Evolutionary conservation across 2,888 invertebrate species (phyloP).

Genomic region (Griposia aprilina): DNA sequence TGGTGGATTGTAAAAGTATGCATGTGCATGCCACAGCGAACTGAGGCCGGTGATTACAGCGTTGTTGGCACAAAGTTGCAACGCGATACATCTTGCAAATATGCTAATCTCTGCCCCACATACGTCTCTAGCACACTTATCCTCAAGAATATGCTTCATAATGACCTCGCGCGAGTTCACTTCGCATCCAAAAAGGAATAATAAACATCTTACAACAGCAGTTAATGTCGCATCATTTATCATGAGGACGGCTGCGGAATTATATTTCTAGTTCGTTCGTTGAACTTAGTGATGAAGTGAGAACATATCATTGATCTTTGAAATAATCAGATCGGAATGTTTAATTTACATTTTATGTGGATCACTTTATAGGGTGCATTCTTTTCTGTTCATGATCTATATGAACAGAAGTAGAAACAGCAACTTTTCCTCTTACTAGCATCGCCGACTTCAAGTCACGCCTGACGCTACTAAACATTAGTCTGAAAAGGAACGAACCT

Average conservation of each 20-base stretch:
- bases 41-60: neutral
- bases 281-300: neutral
- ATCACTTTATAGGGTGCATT: neutral
- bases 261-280: conserved; percentile 6
- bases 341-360: neutral
- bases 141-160: conserved; percentile 43
- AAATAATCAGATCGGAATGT: neutral
- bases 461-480: neutral
- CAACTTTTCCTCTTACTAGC: too few species aligned
- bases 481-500: neutral
- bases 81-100: conserved; percentile 28
- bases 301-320: neutral
- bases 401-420: neutral
- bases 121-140: conserved; percentile 39
- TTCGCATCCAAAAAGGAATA: conserved; percentile 8
- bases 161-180: conserved; percentile 24
- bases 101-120: conserved; percentile 40
- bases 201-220: conserved; percentile 32
- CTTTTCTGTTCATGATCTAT: neutral
- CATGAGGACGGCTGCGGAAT: neutral
- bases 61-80: conserved; percentile 14
- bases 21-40: neutral
- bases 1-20: neutral
- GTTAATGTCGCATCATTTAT: conserved; percentile 20
- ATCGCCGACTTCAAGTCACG: neutral